phyloP scores from a whole-genome alignment of 2,888 invertebrate genomes.

The Brenthis hecate region DNA sequence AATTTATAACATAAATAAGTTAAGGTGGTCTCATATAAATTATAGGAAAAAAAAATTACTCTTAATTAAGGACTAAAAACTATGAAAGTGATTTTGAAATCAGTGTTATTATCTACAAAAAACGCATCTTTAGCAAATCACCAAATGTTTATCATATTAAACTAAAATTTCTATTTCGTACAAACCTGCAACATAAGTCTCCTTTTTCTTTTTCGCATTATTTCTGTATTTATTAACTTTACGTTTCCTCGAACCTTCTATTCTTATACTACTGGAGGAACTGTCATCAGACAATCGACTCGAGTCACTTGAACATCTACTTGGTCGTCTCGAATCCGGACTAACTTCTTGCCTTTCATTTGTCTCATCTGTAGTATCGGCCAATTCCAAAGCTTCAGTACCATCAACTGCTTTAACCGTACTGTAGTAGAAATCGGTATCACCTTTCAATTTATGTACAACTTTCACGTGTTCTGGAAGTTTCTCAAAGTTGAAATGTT shows the following conservation, averaged over 20 bases:
- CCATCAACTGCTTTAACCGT: constrained; percentile 75
- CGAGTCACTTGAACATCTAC: constrained; percentile 74
- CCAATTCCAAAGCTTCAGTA: constrained; percentile 63
- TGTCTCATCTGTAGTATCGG: constrained; percentile 54
- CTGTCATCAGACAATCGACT: constrained; percentile 75
- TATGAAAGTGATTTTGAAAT: too few species aligned
- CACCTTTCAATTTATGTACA: constrained; percentile 83
- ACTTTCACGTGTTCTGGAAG: constrained; percentile 85
- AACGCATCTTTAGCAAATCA: background rate
- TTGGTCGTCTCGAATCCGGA: constrained; percentile 66
- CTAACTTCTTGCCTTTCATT: constrained; percentile 57
- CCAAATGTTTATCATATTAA: background rate
- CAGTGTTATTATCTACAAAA: too few species aligned
- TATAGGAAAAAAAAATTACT: too few species aligned
- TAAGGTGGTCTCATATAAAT: too few species aligned
- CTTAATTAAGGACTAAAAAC: too few species aligned
- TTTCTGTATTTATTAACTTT: constrained; percentile 57
- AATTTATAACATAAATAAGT: too few species aligned
- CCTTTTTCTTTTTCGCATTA: constrained; percentile 58
- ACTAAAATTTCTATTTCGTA: background rate
- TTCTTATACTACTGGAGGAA: constrained; percentile 62
- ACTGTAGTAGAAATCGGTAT: constrained; percentile 76
- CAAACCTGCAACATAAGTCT: constrained; percentile 51
- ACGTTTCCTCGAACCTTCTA: constrained; percentile 65
- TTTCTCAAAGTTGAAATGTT: constrained; percentile 85